These are phyloP conservation scores for Protonemura montana DNA, from an alignment of 2,888 invertebrate species.

Conservation along the genomic window DNA sequence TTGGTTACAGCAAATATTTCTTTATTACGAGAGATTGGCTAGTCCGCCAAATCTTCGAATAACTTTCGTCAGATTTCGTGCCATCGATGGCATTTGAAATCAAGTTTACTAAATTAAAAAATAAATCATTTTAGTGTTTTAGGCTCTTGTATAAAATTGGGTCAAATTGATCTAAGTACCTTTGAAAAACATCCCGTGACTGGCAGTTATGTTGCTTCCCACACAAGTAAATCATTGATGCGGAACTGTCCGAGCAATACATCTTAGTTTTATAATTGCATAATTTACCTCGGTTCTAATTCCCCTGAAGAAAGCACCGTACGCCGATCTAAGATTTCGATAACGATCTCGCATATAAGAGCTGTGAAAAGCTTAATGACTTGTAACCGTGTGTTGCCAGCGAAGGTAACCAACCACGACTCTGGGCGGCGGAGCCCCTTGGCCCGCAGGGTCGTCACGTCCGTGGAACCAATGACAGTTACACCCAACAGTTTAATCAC, in stretches of 20 bases:
- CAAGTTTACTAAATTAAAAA: no score
- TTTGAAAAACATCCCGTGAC: no score
- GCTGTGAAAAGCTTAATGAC: conserved; percentile 7
- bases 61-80: no score
- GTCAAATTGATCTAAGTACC: no score
- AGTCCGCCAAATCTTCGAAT: no score
- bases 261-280: background rate
- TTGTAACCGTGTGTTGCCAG: background rate
- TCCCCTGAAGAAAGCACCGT: background rate
- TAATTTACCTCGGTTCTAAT: background rate
- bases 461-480: background rate
- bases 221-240: background rate
- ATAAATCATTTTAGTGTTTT: no score
- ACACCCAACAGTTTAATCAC: conserved; percentile 9
- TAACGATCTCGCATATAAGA: background rate
- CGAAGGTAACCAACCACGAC: background rate
- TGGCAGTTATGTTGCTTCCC: no score
- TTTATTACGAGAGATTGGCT: no score
- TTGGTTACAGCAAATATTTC: no score
- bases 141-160: no score
- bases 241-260: background rate
- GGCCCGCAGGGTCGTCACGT: background rate
- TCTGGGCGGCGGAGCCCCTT: background rate
- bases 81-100: no score
- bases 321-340: background rate